Evolutionary conservation across 2,888 invertebrate species (phyloP).

Genomic region (Pocota personata): DNA sequence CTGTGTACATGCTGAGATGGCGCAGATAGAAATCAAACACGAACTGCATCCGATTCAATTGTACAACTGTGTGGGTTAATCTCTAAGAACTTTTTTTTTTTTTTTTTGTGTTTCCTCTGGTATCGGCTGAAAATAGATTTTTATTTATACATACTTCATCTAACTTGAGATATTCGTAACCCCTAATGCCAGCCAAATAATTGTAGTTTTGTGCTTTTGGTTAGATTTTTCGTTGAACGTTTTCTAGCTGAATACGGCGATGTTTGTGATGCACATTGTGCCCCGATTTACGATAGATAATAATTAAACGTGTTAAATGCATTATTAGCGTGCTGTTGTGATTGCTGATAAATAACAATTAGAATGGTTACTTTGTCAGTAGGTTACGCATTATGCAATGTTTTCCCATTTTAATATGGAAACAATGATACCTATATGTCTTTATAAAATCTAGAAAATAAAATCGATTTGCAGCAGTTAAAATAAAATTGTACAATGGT

Average conservation of each 20-base stretch:
- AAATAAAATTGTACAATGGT: not conserved
- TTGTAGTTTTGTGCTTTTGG: slow-evolving; percentile 46
- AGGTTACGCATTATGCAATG: not conserved
- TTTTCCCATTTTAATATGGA: not conserved
- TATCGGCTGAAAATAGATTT: slow-evolving; percentile 71
- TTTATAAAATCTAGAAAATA: not conserved
- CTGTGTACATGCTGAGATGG: slow-evolving; percentile 33
- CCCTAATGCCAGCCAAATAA: slow-evolving; percentile 38
- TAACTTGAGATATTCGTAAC: slow-evolving; percentile 69
- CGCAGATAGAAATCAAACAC: slow-evolving; percentile 39
- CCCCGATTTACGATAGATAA: not conserved
- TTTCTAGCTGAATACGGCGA: not conserved
- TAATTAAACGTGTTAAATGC: not conserved
- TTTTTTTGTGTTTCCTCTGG: slow-evolving; percentile 18
- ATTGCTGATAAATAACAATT: not conserved
- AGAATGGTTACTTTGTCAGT: not conserved
- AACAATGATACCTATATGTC: no score
- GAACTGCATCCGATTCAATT: slow-evolving; percentile 52
- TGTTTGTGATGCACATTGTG: not conserved
- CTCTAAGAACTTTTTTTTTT: slow-evolving; percentile 33
- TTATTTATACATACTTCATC: slow-evolving; percentile 68
- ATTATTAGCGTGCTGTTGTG: not conserved
- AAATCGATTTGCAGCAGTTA: not conserved
- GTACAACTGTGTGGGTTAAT: slow-evolving; percentile 62
- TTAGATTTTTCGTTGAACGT: not conserved